A percentile compares a stretch with the other conserved stretches of the same genome.
Conservation (phyloP, 2,113 vertebrate genomes). For the Oncorhynchus keta region DNA sequence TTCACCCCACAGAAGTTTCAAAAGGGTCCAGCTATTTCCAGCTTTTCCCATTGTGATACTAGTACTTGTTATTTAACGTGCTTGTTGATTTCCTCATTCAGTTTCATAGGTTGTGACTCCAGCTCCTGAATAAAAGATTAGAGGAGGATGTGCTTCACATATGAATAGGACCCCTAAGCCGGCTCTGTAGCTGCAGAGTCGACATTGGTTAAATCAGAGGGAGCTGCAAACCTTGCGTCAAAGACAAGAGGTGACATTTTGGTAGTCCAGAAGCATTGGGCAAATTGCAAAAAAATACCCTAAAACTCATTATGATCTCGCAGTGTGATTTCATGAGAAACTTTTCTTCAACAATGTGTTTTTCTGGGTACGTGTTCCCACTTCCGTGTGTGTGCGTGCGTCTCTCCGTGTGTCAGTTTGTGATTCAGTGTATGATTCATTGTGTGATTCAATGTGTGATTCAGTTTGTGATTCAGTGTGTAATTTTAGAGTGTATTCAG, state of each 20-base stretch:
- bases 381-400: background rate
- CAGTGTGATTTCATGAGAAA: too few species aligned
- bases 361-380: background rate
- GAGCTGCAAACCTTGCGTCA: too few species aligned
- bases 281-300: too few species aligned
- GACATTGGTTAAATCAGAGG: too few species aligned
- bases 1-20: background rate
- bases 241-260: too few species aligned
- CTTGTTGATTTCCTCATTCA: background rate
- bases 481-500: background rate
- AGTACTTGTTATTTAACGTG: background rate
- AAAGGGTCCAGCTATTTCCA: too few species aligned
- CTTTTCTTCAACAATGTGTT: too few species aligned
- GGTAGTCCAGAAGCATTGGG: too few species aligned
- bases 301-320: too few species aligned
- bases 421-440: background rate
- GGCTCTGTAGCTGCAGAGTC: too few species aligned
- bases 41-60: background rate
- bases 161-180: conserved; percentile 2
- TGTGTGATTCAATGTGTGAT: background rate
- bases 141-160: background rate
- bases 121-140: conserved; percentile 10
- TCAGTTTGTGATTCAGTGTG: background rate
- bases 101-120: conserved; percentile 11
- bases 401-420: background rate